Evolutionary conservation across 2,797 vertebrate genomes (phyloP).

Genomic region (Poeciliopsis infans): DNA sequence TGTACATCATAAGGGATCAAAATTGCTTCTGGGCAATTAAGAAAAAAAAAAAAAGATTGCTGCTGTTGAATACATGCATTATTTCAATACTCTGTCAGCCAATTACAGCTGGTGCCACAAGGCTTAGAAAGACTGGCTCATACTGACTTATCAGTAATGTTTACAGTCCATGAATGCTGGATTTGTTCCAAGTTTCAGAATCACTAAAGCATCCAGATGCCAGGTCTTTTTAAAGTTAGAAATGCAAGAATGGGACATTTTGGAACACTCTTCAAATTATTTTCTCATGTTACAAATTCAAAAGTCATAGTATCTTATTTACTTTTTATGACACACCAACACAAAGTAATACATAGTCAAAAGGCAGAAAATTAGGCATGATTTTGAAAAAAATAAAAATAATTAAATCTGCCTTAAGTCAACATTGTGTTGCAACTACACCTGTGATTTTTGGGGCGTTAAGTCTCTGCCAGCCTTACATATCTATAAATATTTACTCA

Average conservation of each 20-base stretch:
- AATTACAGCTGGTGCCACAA: background rate
- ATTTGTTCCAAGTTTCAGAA: background rate
- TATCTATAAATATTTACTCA: background rate
- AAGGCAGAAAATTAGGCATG: background rate
- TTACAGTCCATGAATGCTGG: background rate
- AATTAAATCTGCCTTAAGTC: background rate
- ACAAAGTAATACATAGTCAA: background rate
- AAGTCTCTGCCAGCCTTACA: background rate
- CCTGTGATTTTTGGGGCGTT: background rate
- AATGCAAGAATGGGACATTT: background rate
- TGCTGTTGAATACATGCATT: background rate
- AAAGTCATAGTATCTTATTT: background rate
- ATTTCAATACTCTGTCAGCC: background rate
- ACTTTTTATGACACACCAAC: background rate
- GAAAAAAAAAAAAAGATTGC: background rate
- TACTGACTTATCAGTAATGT: background rate
- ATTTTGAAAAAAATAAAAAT: background rate
- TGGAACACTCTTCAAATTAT: background rate
- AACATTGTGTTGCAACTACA: background rate
- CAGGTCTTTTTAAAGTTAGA: background rate
- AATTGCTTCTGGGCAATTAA: conserved; percentile 17
- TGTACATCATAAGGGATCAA: conserved; percentile 19
- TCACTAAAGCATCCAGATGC: background rate
- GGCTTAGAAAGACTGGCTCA: background rate
- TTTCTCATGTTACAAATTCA: background rate